Evolutionary conservation across 2,113 vertebrate species (phyloP), one percentile per base, ranked within the genome.

Genomic region (Dromaius novaehollandiae): DNA sequence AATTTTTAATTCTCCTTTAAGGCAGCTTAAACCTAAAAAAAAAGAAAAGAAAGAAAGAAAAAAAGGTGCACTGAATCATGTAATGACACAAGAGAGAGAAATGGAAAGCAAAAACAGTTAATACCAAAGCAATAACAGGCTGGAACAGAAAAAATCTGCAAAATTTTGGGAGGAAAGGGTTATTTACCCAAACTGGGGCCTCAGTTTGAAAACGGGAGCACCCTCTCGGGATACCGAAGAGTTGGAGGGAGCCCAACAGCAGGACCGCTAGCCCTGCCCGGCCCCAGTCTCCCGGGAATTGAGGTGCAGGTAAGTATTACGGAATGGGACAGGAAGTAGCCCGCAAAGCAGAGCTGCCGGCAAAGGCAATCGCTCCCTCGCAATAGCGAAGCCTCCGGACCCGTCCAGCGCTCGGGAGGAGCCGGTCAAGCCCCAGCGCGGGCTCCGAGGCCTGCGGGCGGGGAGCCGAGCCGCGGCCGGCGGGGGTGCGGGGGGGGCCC

Each of bases 1-100:
- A 61, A 90, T 94, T 94, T 77, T 60, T 40, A 70, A 44, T 83
- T 93, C 74, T 95, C 89, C 89, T 91, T 73, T 44, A 86, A 86
- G 95, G 88, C 90, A 88, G 85, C 76, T 94, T 93, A 82, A 77
- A 96, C 92, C 98, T 98, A 85, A 65, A 96, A 94, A 83, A 61
- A 77, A 69, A 75, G 2, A 69, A 56, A 93, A 93, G 73, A 30
- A 93, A 94, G 77, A 28, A 89, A 24, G 80, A 63, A 96, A 96
- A 28, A 91, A 20, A 89, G 56, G 56, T 19, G 56, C 56, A 66
- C 71, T 93, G 56, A 93, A 80, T 36, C 61, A 38, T 34, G 38
- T 22, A 56, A 36, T 9, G 40, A 60, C 22, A 89, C 17, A 11
- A 50, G 74, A 50, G 7, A 78, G 60, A 78, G 14, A 69, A 81